Conservation (phyloP, 2,797 vertebrate genomes). For the Gouania willdenowi region DNA sequence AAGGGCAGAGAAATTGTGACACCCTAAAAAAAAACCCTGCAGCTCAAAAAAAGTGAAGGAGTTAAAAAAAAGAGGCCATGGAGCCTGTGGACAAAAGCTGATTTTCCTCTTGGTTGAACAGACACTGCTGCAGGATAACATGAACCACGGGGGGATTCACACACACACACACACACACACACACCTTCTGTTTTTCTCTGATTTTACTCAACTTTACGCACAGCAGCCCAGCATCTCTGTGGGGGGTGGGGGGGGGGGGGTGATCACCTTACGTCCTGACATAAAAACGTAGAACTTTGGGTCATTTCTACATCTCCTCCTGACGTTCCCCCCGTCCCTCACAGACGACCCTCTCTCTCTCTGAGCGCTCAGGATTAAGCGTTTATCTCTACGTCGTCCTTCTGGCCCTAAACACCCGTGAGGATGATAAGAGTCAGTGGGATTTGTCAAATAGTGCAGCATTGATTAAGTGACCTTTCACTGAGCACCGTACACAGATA, state of each 20-base stretch:
- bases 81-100: constrained; percentile 72
- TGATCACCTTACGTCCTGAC: too few species aligned
- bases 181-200: constrained; percentile 67
- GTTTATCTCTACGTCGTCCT: constrained; percentile 76
- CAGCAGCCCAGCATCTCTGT: constrained; percentile 40
- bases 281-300: constrained; percentile 32
- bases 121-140: constrained; percentile 69
- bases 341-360: constrained; percentile 31
- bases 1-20: constrained; percentile 46
- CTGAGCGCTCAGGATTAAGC: constrained; percentile 69
- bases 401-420: constrained; percentile 71
- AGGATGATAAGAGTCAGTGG: constrained; percentile 79
- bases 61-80: constrained; percentile 49
- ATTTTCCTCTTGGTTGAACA: constrained; percentile 77
- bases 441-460: constrained; percentile 83
- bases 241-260: too few species aligned
- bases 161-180: constrained; percentile 68
- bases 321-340: constrained; percentile 18
- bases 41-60: constrained; percentile 26
- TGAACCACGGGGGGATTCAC: constrained; percentile 68
- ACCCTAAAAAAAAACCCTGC: constrained; percentile 55
- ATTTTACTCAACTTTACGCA: constrained; percentile 70
- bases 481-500: constrained; percentile 78
- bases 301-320: constrained; percentile 25
- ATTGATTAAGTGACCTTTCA: constrained; percentile 85